These are phyloP conservation scores for Leptarthrus brevirostris DNA, from an alignment of 2,888 invertebrate genomes.

Conservation along the genomic window DNA sequence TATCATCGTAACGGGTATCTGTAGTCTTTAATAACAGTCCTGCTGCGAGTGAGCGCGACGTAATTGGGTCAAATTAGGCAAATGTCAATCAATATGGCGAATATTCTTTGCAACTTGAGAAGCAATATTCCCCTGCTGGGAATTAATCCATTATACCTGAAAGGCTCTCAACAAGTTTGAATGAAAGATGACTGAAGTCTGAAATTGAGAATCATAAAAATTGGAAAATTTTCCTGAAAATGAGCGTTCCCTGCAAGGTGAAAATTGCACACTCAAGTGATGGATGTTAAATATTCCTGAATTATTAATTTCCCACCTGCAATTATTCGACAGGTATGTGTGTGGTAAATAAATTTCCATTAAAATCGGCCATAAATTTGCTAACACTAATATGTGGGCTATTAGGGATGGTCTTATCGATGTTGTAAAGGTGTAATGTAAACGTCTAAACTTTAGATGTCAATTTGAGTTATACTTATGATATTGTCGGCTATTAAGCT, in stretches of 20 bases:
- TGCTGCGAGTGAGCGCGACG: conserved; percentile 4
- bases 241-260: not conserved
- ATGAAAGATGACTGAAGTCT: conserved; percentile 36
- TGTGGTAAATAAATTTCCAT: no score
- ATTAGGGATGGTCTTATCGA: no score
- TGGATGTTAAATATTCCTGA: conserved; percentile 30
- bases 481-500: no score
- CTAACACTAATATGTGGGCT: no score
- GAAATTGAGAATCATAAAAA: conserved; percentile 31
- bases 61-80: conserved; percentile 44
- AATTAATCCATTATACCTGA: conserved; percentile 35
- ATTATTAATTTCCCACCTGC: not conserved
- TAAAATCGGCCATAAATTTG: no score
- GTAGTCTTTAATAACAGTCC: not conserved
- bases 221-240: conserved; percentile 6
- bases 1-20: not conserved
- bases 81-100: conserved; percentile 40
- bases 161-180: conserved; percentile 13
- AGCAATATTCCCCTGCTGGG: conserved; percentile 10
- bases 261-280: conserved; percentile 19
- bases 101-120: conserved; percentile 12
- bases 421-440: no score
- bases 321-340: not conserved
- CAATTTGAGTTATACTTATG: no score
- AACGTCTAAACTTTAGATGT: no score